Evolutionary conservation across 2,797 vertebrate genomes (phyloP).

Genomic region (Gadopsis bispinosus): DNA sequence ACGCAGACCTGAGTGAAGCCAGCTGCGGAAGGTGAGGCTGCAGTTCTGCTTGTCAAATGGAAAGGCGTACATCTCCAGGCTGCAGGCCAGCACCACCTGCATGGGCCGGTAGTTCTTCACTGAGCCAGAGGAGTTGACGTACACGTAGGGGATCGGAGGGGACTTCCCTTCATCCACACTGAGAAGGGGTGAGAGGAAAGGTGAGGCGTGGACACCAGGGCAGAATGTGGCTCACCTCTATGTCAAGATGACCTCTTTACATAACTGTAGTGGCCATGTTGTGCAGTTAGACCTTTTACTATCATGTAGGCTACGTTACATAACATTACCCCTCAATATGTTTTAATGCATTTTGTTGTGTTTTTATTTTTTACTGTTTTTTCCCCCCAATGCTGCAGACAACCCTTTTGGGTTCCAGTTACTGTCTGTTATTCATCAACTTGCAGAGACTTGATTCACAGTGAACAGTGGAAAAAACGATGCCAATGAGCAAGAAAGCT

Average conservation of each 20-base stretch:
- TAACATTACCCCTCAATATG: neutral
- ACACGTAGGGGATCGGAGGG: slow-evolving; percentile 86
- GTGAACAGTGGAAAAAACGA: neutral
- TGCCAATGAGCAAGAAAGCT: neutral
- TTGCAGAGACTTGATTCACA: neutral
- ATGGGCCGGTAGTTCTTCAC: slow-evolving; percentile 89
- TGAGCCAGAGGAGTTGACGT: slow-evolving; percentile 89
- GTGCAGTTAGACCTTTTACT: too few relatives aligned
- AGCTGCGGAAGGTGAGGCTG: slow-evolving; percentile 90
- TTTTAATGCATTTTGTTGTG: neutral
- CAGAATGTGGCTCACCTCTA: slow-evolving; percentile 6
- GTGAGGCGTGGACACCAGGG: slow-evolving; percentile 8
- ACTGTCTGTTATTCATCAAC: neutral
- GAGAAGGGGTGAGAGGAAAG: neutral
- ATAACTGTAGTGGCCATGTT: neutral
- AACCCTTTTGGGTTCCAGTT: neutral
- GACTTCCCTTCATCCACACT: slow-evolving; percentile 87
- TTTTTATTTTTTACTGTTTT: neutral
- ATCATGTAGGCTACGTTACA: too few relatives aligned
- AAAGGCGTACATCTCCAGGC: slow-evolving; percentile 88
- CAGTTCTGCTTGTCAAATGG: slow-evolving; percentile 93
- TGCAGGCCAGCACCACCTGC: slow-evolving; percentile 88
- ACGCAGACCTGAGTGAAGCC: slow-evolving; percentile 88
- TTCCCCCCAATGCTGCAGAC: neutral
- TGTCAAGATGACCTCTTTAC: neutral